Percentiles rank a stretch among this genome's conserved stretches.
Evolutionary conservation across 2,113 vertebrate species (phyloP).

Genomic region (Rutilus rutilus): DNA sequence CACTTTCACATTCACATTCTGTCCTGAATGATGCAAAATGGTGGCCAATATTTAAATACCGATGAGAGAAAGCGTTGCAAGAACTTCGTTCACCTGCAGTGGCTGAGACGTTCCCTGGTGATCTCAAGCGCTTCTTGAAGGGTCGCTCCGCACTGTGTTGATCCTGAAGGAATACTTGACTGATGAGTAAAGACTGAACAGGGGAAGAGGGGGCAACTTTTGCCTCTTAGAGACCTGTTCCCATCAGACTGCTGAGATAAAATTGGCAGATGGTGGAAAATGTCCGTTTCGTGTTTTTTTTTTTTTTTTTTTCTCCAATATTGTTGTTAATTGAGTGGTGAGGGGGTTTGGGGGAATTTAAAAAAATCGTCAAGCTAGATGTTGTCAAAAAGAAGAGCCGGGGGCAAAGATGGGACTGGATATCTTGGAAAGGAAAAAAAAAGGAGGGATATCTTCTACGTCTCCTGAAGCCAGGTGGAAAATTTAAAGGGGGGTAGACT

Average conservation of each 20-base stretch:
- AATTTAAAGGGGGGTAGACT: conserved; percentile 49
- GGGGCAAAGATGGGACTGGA: conserved; percentile 21
- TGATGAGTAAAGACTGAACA: conserved; percentile 92
- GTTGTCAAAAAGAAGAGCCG: conserved; percentile 19
- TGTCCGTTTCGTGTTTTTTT: conserved; percentile 77
- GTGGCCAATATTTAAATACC: conserved; percentile 11
- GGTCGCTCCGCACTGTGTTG: conserved; percentile 79
- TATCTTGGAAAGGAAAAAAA: conserved; percentile 61
- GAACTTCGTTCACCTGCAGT: conserved; percentile 77
- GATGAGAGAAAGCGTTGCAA: neutral
- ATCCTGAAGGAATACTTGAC: conserved; percentile 98
- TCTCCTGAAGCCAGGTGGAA: conserved; percentile 53
- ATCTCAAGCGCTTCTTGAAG: conserved; percentile 80
- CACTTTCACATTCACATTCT: conserved; percentile 34
- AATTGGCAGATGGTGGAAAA: conserved; percentile 77
- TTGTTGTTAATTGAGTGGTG: conserved; percentile 69
- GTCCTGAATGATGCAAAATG: conserved; percentile 21
- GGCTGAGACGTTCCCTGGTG: conserved; percentile 67
- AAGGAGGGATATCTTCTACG: conserved; percentile 60
- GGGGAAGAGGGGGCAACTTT: conserved; percentile 76
- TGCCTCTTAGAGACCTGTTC: conserved; percentile 81
- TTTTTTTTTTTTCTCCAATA: conserved; percentile 56
- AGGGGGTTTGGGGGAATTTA: conserved; percentile 46
- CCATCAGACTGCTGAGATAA: conserved; percentile 76
- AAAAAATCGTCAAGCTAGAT: conserved; percentile 48